Evolutionary conservation across 2,888 invertebrate species (phyloP), one percentile per base, ranked within the genome.

Genomic region (Tenthredo distinguenda): DNA sequence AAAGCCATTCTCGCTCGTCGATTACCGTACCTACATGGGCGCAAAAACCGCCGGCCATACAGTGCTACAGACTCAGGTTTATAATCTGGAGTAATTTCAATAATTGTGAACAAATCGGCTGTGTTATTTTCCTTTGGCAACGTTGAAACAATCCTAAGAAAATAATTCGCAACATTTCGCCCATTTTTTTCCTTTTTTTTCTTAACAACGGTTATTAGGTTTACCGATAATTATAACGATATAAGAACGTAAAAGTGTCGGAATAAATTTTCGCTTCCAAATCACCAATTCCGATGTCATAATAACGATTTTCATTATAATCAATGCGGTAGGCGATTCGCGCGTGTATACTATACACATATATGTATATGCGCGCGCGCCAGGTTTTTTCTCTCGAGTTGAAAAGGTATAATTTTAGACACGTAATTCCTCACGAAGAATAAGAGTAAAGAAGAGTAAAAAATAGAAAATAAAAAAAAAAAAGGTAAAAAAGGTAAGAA

Each of bases 361-460:
- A 9, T 9, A 50, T 18, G 9, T 21, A 18, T 6, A 50, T 50
- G 62, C 81, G 81, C 81, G 81, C 81, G 81, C 81, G 81, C 81
- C 81, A 40, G 58, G 3, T 47, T 26, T 1, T 1, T 26, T 47
- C 40, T 81, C 47, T 37, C 10, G 5, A 34, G n/a, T 62, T 62
- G 37, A 81, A 87, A 87, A 87, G 87, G 87, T 87, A 87, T 87
- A 87, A 87, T 87, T 87, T 87, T 86, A 85, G 85, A 87, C 86
- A 87, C 87, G 86, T 87, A 84, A 72, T 87, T 87, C 86, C 85
- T 87, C 86, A 37, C 85, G 86, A 84, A 85, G 86, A 72, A 47
- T 72, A 47, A 76, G 68, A 68, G 76, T 43, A 85, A 40, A 76
- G 34, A 83, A 43, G 55, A 34, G 50, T n/a, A n/a, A 79, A 37